Evolutionary conservation across 2,888 invertebrate genomes (phyloP), one percentile per base, ranked within the genome.

Genomic region (Oligia strigilis): DNA sequence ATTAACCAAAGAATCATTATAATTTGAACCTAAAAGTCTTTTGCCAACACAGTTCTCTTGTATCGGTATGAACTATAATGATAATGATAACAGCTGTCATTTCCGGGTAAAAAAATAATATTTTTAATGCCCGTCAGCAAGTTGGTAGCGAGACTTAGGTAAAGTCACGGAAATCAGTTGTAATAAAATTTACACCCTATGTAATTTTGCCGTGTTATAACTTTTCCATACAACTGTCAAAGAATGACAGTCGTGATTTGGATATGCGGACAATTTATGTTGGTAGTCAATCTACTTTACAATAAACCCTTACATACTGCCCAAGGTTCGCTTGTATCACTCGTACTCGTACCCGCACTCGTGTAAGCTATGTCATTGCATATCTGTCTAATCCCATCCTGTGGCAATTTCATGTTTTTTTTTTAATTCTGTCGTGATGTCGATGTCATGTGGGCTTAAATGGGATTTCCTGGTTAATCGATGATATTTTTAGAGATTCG

Each of bases 361-460:
- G 17, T 29, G 62, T 17, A 11, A 17, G 19, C 0, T 5, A 23
- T 23, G 23, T 49, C 23, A 13, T 29, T 3, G 11, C n/a, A 17
- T n/a, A 40, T 2, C 72, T 69, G 70, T 55, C 14, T 66, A 58
- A 29, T 66, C 5, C 2, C 58, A 23, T 2, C 1, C 62, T 64
- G 75, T 64, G 36, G 46, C 19, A 49, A 11, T 60, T n/a, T 46
- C 2, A 36, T 40, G 29, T 84, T 60, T 19, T 84, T 81, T 62
- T 83, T 76, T 66, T 75, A 88, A 90, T 87, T 90, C 76, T 77
- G 87, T 87, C 87, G 80, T 87, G 87, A 89, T 88, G 89, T 90
- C 88, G 87, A 78, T 87, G 89, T 64, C 81, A 70, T 84, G 82
- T 90, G 81, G 80, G 82, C 73, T 87, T 89, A 87, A 90, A 88